Evolutionary conservation across 2,113 vertebrate genomes (phyloP), one percentile per base, ranked within the genome.

Genomic region (Strix aluco): DNA sequence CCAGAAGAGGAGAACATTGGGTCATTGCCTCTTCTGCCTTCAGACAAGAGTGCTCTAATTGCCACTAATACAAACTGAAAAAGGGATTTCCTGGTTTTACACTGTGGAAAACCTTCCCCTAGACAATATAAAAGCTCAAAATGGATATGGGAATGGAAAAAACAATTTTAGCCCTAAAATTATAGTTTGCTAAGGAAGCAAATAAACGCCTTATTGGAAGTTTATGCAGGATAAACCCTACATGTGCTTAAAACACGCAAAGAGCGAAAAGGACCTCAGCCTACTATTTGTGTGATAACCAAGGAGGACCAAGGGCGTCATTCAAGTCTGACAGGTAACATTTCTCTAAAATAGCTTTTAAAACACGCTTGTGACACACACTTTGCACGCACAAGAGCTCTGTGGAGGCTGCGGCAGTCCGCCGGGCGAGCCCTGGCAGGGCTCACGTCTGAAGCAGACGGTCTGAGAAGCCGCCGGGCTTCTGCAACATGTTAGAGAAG

Each of bases 401-500:
- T 62, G 34, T 20, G 9, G 11, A 7, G 2, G 4, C 32, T 20
- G 61, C 34, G 30, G 34, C 29, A 17, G 22, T 11, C 47, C 23
- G 26, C 29, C 6, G n/a, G 58, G 51, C 2, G 7, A 61, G 17
- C 22, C 30, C 62, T 19, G 22, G 23, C 55, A 27, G 7, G 62
- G 49, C 67, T 83, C 58, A 10, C 3, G 2, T 12, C 72, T 5
- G 3, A 38, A 40, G 46, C 52, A 29, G 59, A 10, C 4, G 2
- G 54, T 38, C 55, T 19, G 34, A 17, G 9, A 57, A 67, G 58
- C 26, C 5, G 1, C 8, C 1, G 13, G 46, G 29, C 36, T 86
- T 42, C n/a, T 49, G n/a, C n/a, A 23, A 32, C 0, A 0, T 3
- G 19, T 54, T 13, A 74, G 38, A 63, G 49, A 46, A 54, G 55